Evolutionary conservation across 2,113 vertebrate species (phyloP).

Genomic region (Acanthisitta chloris): DNA sequence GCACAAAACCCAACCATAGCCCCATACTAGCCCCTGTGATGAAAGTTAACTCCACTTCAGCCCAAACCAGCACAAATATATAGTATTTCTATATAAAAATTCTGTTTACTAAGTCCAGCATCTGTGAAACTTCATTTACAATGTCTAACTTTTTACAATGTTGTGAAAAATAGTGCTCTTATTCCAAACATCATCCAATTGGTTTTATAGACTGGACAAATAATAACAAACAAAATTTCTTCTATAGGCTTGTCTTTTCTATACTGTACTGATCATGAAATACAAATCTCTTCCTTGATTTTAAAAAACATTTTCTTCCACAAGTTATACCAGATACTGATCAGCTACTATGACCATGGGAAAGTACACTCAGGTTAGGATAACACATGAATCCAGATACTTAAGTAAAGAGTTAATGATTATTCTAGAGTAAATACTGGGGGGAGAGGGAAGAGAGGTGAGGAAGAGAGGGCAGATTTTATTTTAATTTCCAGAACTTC

Average conservation of each 20-base stretch:
- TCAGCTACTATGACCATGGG: background rate
- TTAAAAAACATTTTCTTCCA: background rate
- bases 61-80: too few species aligned
- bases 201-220: background rate
- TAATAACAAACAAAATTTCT: background rate
- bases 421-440: background rate
- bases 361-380: background rate
- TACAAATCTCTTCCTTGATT: background rate
- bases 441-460: background rate
- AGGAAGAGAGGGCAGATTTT: background rate
- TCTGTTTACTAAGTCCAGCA: background rate
- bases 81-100: background rate
- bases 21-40: too few species aligned
- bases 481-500: background rate
- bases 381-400: background rate
- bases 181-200: background rate
- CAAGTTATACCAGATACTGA: background rate
- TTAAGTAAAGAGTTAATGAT: background rate
- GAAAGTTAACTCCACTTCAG: too few species aligned
- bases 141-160: background rate
- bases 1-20: too few species aligned
- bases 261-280: accelerated
- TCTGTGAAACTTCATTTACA: background rate
- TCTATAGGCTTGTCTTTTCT: background rate
- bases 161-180: background rate